phyloP scores from a whole-genome alignment of 2,888 invertebrate species.

The Eupithecia dodoneata region DNA sequence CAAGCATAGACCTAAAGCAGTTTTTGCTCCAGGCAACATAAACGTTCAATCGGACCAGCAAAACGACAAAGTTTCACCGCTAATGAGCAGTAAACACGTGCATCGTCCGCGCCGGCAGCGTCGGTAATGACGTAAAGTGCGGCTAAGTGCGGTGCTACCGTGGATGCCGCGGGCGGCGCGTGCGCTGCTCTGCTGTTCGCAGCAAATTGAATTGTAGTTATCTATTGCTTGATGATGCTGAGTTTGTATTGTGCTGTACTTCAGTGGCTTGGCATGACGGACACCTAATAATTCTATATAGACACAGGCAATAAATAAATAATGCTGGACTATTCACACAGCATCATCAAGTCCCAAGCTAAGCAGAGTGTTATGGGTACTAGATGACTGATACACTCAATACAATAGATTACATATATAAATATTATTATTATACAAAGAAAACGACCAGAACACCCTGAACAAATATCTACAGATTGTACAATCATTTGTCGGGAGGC shows the following conservation, averaged over 20 bases:
- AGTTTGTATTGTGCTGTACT: background rate
- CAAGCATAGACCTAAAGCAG: background rate
- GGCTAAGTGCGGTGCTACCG: slow-evolving; percentile 34
- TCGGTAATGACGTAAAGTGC: slow-evolving; percentile 18
- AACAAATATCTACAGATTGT: too few species aligned
- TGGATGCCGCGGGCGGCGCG: slow-evolving; percentile 37
- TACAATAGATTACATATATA: too few species aligned
- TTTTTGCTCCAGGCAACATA: slow-evolving; percentile 6
- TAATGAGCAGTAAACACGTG: slow-evolving; percentile 65
- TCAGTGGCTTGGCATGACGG: background rate
- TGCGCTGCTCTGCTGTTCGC: slow-evolving; percentile 30
- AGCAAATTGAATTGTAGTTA: slow-evolving; percentile 38
- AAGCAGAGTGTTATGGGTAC: too few species aligned
- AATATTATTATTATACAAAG: too few species aligned
- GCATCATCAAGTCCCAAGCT: too few species aligned
- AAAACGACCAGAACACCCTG: too few species aligned
- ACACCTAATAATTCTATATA: too few species aligned
- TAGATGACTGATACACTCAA: too few species aligned
- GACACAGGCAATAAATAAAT: too few species aligned
- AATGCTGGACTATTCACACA: too few species aligned
- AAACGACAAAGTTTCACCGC: slow-evolving; percentile 67
- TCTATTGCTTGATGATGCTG: background rate
- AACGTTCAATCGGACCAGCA: slow-evolving; percentile 45
- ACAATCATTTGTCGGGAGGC: too few species aligned
- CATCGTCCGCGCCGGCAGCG: slow-evolving; percentile 29